These are phyloP conservation scores for Schizotus pectinicornis DNA, from an alignment of 2,888 invertebrate genomes.

Conservation along the genomic window DNA sequence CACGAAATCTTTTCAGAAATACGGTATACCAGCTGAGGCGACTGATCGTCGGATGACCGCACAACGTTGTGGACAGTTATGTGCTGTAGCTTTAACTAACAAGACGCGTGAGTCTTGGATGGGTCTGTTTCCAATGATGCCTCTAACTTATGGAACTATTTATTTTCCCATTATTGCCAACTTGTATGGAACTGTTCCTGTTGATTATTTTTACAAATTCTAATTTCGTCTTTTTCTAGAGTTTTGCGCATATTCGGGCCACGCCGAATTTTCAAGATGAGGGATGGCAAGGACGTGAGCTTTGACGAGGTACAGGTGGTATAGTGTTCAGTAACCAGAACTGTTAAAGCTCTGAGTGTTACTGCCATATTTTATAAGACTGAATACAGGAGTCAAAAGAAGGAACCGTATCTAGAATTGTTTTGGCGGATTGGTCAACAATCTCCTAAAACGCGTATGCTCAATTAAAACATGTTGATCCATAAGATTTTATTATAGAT, in stretches of 20 bases:
- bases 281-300: conserved; percentile 54
- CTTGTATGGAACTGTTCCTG: conserved; percentile 53
- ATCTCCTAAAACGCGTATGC: no score
- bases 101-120: conserved; percentile 73
- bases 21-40: conserved; percentile 53
- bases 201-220: conserved; percentile 4
- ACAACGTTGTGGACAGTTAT: conserved; percentile 65
- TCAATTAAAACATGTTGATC: no score
- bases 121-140: conserved; percentile 67
- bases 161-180: conserved; percentile 64
- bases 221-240: conserved; percentile 49
- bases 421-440: no score
- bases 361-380: no score
- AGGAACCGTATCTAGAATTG: no score
- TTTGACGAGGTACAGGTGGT: conserved; percentile 49
- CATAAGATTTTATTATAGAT: no score
- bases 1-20: conserved; percentile 49
- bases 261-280: conserved; percentile 54
- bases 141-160: conserved; percentile 64
- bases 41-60: conserved; percentile 62
- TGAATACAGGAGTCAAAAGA: no score
- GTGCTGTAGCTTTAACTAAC: conserved; percentile 66
- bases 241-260: conserved; percentile 54
- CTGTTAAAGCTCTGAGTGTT: no score
- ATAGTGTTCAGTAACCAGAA: conserved; percentile 16